Base-by-base conservation (phyloP, 2,888 invertebrate genomes). In the Brenthis hecate region DNA sequence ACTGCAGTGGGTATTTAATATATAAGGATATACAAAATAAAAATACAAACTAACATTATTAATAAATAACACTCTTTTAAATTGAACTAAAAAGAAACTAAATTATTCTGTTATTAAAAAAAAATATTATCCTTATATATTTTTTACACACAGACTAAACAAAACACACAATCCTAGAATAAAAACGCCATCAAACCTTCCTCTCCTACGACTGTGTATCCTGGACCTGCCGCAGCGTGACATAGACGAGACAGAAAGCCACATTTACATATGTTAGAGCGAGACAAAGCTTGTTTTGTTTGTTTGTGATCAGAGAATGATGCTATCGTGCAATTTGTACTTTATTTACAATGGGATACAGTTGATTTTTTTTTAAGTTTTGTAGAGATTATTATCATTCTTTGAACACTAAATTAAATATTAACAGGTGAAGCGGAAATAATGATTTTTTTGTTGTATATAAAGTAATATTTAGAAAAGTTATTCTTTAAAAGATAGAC, bases 261-360 rank as follows among this genome's bases (percentile, higher is more conserved):
- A 92, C 91, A 88, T 88, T 85, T 92, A 91, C 89, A 91, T 74
- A 87, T 85, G 92, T 92, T 92, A 92, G 90, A 89, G 91, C 91
- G 79, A 81, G 86, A 90, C 81, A 78, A 82, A 83, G 82, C 84
- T 81, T 83, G 75, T 75, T 80, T 68, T 65, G 61, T 70, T 65
- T 55, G 65, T 53, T 43, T 36, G 55, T 56, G 56, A 13, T 55
- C 55, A 68, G 63, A 72, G 60, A 69, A 60, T 32, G 53, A 69
- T 57, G 68, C 19, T 56, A 56, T n/a, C 16, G 13, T 36, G 16
- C 11, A 36, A n/a, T 11, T 36, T 36, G 36, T 5, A 56, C 2
- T 43, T 43, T 43, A 43, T 43, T 43, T 43, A 43, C 36, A 43
- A 43, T 43, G 36, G 36, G 11, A 1, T 43, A 36, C 6, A 43